Evolutionary conservation across 2,797 vertebrate genomes (phyloP).

Genomic region (Orestias chungarensis): DNA sequence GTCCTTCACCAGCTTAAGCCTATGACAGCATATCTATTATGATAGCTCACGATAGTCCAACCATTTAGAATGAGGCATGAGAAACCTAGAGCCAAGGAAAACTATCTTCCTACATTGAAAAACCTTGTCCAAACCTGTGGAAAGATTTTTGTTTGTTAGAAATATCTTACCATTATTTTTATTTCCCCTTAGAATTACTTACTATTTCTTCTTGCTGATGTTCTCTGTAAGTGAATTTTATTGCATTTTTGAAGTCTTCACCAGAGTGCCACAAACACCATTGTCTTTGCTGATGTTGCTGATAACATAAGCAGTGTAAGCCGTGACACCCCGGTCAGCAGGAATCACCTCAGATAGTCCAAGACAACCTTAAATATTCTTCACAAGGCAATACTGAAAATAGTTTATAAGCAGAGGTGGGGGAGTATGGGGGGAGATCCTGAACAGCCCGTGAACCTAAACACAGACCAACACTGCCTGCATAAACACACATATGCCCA

Average conservation of each 20-base stretch:
- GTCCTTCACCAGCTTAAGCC: no score
- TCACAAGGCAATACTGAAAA: conserved; percentile 45
- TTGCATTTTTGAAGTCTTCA: conserved; percentile 28
- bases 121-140: no score
- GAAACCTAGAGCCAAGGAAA: no score
- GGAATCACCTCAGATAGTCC: conserved; percentile 49
- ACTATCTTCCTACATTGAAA: no score
- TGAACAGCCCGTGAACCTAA: conserved; percentile 46
- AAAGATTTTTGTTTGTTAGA: no score
- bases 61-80: no score
- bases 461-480: conserved; percentile 32
- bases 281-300: conserved; percentile 36
- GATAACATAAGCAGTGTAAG: conserved; percentile 48
- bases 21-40: no score
- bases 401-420: conserved; percentile 50
- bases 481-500: conserved; percentile 11
- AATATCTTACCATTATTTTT: neutral
- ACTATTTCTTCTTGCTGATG: neutral
- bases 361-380: conserved; percentile 24
- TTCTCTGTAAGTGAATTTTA: neutral
- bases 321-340: conserved; percentile 45
- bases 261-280: conserved; percentile 18
- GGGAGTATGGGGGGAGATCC: conserved; percentile 24
- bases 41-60: no score
- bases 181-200: neutral